Percentiles rank a stretch among this genome's conserved stretches.
These are phyloP conservation scores for Dorcus parallelipipedus DNA, from an alignment of 2,888 invertebrate genomes.

Conservation along the genomic window DNA sequence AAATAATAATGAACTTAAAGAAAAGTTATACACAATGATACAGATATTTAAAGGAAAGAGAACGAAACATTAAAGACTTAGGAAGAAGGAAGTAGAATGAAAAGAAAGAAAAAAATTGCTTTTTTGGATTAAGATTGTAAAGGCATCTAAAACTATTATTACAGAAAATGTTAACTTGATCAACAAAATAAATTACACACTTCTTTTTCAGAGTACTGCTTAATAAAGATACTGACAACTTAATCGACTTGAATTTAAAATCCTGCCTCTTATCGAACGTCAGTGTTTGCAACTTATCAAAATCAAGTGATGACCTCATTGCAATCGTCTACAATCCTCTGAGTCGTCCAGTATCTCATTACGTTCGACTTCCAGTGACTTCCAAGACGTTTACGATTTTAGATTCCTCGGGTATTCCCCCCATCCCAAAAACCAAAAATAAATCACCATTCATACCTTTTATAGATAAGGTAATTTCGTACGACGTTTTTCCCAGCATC, in stretches of 20 bases:
- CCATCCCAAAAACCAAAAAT: too few relatives aligned
- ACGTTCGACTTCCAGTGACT: constrained; percentile 62
- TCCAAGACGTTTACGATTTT: too few relatives aligned
- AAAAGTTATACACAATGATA: too few relatives aligned
- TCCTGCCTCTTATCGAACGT: constrained; percentile 61
- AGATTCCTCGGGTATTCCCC: too few relatives aligned
- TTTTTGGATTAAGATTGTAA: too few relatives aligned
- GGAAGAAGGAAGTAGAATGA: too few relatives aligned
- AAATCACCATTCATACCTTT: too few relatives aligned
- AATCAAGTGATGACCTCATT: constrained; percentile 54
- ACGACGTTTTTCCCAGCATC: constrained; percentile 25
- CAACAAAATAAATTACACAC: not conserved
- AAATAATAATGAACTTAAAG: too few relatives aligned
- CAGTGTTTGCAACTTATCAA: constrained; percentile 54
- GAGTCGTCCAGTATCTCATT: constrained; percentile 57
- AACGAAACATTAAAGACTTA: too few relatives aligned
- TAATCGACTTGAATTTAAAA: constrained; percentile 34
- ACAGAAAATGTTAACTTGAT: not conserved
- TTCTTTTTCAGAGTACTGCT: constrained; percentile 19
- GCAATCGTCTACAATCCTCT: constrained; percentile 65
- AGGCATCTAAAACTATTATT: too few relatives aligned
- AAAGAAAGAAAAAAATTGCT: too few relatives aligned
- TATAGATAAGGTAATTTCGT: not conserved
- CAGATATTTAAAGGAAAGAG: too few relatives aligned
- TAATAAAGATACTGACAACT: constrained; percentile 11